Percentiles rank a stretch among this genome's conserved stretches.
Evolutionary conservation across 1,140 invertebrate species (phyloP).

Genomic region (Panagrolaimus sp.): DNA sequence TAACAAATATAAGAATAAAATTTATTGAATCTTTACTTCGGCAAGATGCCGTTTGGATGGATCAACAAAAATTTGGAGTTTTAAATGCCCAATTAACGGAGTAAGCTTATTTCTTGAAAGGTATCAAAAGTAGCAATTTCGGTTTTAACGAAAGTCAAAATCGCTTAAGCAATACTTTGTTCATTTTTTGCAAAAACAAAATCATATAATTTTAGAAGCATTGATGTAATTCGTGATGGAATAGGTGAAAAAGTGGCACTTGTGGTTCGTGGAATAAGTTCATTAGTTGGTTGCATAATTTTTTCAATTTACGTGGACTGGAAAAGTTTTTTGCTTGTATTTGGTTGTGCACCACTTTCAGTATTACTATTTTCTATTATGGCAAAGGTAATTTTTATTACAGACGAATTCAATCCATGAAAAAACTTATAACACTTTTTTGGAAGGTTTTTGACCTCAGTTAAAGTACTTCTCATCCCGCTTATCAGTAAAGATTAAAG

Average conservation of each 20-base stretch:
- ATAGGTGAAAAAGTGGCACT: slow-evolving; percentile 1
- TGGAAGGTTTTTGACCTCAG: not conserved
- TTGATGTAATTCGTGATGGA: not conserved
- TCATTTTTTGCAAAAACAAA: not conserved
- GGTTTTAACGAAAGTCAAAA: too few relatives aligned
- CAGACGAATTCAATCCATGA: too few relatives aligned
- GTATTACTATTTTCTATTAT: not conserved
- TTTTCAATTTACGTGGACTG: not conserved
- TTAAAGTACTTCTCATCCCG: not conserved
- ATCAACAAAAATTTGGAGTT: not conserved
- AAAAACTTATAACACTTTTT: too few relatives aligned
- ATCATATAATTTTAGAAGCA: not conserved
- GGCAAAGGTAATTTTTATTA: not conserved
- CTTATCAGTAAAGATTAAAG: too few relatives aligned
- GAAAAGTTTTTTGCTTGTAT: not conserved
- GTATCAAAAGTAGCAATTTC: too few relatives aligned
- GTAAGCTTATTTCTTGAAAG: not conserved
- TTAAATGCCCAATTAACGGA: not conserved
- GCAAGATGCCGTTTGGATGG: not conserved
- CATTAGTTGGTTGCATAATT: not conserved
- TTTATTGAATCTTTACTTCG: slow-evolving; percentile 6
- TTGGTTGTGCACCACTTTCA: not conserved
- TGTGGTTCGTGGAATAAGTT: not conserved
- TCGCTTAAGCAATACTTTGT: too few relatives aligned
- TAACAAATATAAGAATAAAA: not conserved